A percentile compares a stretch with the other conserved stretches of the same genome.
phyloP scores from a whole-genome alignment of 1,140 invertebrate genomes.

The Drosophila tropicalis region DNA sequence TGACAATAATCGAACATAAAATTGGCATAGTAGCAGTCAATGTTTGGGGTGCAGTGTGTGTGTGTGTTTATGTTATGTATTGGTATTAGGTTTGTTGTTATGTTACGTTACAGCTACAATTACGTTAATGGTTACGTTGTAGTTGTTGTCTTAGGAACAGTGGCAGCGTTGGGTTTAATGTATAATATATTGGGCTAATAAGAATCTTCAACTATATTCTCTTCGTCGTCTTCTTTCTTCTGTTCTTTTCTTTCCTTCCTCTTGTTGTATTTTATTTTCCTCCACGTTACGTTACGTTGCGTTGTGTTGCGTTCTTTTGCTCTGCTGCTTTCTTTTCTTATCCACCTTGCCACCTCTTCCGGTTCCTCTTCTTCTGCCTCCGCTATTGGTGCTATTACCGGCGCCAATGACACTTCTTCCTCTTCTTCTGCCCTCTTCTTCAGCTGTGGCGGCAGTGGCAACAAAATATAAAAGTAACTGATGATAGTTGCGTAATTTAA shows the following conservation, averaged over 20 bases:
- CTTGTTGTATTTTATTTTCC: conserved; percentile 23
- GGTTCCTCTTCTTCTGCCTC: conserved; percentile 28
- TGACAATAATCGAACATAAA: conserved; percentile 21
- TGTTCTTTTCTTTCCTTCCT: conserved; percentile 10
- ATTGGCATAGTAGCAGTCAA: conserved; percentile 68
- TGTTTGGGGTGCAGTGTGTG: conserved; percentile 9
- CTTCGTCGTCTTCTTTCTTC: conserved; percentile 20
- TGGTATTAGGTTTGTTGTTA: conserved; percentile 33
- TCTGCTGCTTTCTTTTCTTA: conserved; percentile 27
- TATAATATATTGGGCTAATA: conserved; percentile 67
- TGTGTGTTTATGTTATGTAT: conserved; percentile 18
- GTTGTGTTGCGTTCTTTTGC: conserved; percentile 46
- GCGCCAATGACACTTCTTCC: conserved; percentile 1
- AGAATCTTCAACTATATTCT: conserved; percentile 34
- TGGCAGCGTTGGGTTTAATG: conserved; percentile 75
- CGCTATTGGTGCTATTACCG: conserved; percentile 6
- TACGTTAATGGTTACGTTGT: conserved; percentile 29
- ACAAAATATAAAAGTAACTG: conserved; percentile 82
- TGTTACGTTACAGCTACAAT: conserved; percentile 38
- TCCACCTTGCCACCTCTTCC: conserved; percentile 29
- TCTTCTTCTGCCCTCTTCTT: conserved; percentile 54
- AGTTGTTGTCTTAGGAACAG: conserved; percentile 74
- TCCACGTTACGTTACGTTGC: conserved; percentile 38
- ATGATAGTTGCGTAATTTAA: conserved; percentile 82
- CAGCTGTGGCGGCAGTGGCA: conserved; percentile 69